Evolutionary conservation across 2,113 vertebrate genomes (phyloP), one percentile per base, ranked within the genome.

Genomic region (Heterocephalus glaber): DNA sequence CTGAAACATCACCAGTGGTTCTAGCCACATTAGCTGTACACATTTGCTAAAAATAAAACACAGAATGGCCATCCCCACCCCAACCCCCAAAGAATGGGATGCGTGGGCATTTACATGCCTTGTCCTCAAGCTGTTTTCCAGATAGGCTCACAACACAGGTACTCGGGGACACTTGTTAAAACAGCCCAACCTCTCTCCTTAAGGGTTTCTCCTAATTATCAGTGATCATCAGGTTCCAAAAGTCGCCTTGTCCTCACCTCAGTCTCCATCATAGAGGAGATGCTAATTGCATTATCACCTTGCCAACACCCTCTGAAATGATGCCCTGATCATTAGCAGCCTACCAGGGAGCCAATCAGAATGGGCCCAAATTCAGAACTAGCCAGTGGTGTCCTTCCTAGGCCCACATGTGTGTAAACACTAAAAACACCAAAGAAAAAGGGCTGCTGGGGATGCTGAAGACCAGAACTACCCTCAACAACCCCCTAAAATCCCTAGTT

Each of bases 201-300:
- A n/a, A 94, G 95, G 81, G 65, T 72, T 82, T 89, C 93, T 86
- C 97, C 83, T 84, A 83, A 61, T 95, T 96, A 96, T 63, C 92
- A 86, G 61, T 77, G 72, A 94, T 81, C 38, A 58, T 70, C 93
- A 26, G n/a, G 94, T 52, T 16, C 76, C 86, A 2, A 41, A 95
- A 96, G 91, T 95, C 94, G 94, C 68, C 89, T 77, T 87, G 33
- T 92, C 97, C 68, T 90, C 94, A 89, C 89, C 61, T 95, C 97
- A 83, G 93, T 96, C 95, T 97, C 95, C 65, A 92, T 86, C 90
- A 92, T 96, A 86, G 85, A 96, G 41, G 26, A 94, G 63, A 93
- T n/a, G 35, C 16, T 98, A 97, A 98, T 89, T 96, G 97, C 80
- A 33, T 97, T 97, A 97, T 82, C 93, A 54, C 95, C 97, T 94